Conservation (phyloP, 2,113 vertebrate genomes). For the Hepsetus odoe region DNA sequence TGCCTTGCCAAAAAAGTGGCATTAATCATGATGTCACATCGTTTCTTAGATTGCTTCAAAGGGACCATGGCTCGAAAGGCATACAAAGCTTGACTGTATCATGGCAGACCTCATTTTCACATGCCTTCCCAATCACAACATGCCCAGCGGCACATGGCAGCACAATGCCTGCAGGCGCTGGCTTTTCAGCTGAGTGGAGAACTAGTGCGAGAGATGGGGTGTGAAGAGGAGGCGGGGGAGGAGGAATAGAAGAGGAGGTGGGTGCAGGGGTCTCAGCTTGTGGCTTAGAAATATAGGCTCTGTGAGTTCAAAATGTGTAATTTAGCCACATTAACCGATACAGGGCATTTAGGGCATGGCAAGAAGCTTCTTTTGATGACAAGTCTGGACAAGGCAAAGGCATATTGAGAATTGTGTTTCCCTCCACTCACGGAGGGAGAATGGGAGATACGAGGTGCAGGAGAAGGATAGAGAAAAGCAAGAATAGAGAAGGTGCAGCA, state of each 20-base stretch:
- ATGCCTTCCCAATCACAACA: constrained; percentile 67
- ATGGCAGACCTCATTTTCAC: constrained; percentile 62
- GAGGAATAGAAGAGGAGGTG: constrained; percentile 43
- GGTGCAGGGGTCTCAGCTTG: constrained; percentile 49
- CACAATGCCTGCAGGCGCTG: constrained; percentile 67
- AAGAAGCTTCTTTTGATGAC: constrained; percentile 33
- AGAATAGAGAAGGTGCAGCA: constrained; percentile 60
- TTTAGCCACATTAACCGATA: constrained; percentile 57
- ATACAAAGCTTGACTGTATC: constrained; percentile 40
- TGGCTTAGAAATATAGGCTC: constrained; percentile 49
- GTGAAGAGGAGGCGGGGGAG: constrained; percentile 47
- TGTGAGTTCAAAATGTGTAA: constrained; percentile 44
- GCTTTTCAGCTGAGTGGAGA: constrained; percentile 71
- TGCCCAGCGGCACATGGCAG: constrained; percentile 70
- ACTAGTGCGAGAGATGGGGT: constrained; percentile 60
- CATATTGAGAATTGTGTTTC: constrained; percentile 41
- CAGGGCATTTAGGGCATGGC: background rate
- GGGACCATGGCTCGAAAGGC: constrained; percentile 7
- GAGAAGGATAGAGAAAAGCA: constrained; percentile 47
- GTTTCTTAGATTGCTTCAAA: constrained; percentile 11
- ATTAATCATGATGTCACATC: constrained; percentile 22
- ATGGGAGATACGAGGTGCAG: constrained; percentile 47
- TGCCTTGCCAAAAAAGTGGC: background rate
- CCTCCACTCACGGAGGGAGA: constrained; percentile 61
- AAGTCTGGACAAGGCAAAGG: constrained; percentile 49